Evolutionary conservation across 2,113 vertebrate species (phyloP).

Genomic region (Excalfactoria chinensis): DNA sequence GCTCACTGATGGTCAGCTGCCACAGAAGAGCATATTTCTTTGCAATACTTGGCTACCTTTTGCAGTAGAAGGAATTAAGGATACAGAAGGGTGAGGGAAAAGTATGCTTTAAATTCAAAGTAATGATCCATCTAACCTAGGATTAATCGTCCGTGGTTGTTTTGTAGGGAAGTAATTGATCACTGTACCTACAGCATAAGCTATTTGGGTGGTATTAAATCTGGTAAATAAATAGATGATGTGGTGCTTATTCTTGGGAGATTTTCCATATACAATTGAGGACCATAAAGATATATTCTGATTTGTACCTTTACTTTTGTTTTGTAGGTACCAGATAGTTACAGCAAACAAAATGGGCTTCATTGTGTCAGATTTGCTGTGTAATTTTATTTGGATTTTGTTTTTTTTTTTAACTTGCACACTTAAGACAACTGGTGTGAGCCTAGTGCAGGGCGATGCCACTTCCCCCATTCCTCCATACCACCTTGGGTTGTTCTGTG

Average conservation of each 20-base stretch:
- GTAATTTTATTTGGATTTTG: conserved; percentile 38
- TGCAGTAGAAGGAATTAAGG: background rate
- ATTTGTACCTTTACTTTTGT: background rate
- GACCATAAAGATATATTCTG: conserved; percentile 2
- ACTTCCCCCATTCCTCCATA: background rate
- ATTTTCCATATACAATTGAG: background rate
- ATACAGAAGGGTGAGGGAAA: background rate
- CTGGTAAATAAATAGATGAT: conserved; percentile 9
- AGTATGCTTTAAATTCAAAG: background rate
- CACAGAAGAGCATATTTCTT: background rate
- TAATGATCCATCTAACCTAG: background rate
- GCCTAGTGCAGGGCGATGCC: background rate
- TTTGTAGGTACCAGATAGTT: background rate
- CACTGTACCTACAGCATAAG: background rate
- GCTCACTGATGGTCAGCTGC: background rate
- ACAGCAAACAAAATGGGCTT: background rate
- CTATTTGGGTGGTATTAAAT: background rate
- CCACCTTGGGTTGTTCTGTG: rapidly evolving
- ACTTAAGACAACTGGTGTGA: conserved; percentile 19
- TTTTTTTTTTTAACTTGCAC: conserved; percentile 20
- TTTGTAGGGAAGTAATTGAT: background rate
- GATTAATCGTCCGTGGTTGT: background rate
- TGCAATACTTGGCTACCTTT: background rate
- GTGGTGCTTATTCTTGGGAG: conserved; percentile 21
- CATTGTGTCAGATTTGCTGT: background rate